Evolutionary conservation across 1,140 invertebrate genomes (phyloP).

Genomic region (Ceratoteleas bidentatus): DNA sequence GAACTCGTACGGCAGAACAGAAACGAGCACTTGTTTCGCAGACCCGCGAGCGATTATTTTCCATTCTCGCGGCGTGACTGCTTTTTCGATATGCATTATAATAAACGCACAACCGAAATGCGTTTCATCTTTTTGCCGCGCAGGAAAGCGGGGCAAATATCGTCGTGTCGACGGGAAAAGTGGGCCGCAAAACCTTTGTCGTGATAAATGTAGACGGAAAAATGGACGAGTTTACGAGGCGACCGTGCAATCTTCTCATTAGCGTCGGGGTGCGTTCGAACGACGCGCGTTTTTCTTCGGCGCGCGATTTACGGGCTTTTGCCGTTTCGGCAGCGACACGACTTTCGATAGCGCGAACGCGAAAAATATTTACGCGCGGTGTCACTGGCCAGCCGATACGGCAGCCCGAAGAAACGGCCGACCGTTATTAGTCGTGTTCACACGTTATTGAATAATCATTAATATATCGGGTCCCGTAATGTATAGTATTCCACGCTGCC

Average conservation of each 20-base stretch:
- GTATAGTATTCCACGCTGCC: not conserved
- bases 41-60: constrained; percentile 48
- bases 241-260: too few species aligned
- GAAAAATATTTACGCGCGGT: not conserved
- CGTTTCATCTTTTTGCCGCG: constrained; percentile 33
- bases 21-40: constrained; percentile 39
- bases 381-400: not conserved
- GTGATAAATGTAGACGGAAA: not conserved
- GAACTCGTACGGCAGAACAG: constrained; percentile 28
- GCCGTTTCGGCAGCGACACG: too few species aligned
- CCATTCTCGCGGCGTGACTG: constrained; percentile 27
- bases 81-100: constrained; percentile 37
- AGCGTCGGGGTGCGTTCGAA: not conserved
- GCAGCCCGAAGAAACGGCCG: not conserved
- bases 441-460: constrained; percentile 9
- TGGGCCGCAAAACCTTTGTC: constrained; percentile 13
- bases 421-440: not conserved
- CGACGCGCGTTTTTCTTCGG: not conserved
- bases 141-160: constrained; percentile 43
- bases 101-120: constrained; percentile 39
- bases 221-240: not conserved
- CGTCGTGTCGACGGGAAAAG: constrained; percentile 33
- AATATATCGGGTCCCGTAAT: constrained; percentile 2
- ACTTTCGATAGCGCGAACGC: too few species aligned
- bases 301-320: not conserved